Evolutionary conservation across 2,888 invertebrate species (phyloP).

Genomic region (Epirrita christyi): DNA sequence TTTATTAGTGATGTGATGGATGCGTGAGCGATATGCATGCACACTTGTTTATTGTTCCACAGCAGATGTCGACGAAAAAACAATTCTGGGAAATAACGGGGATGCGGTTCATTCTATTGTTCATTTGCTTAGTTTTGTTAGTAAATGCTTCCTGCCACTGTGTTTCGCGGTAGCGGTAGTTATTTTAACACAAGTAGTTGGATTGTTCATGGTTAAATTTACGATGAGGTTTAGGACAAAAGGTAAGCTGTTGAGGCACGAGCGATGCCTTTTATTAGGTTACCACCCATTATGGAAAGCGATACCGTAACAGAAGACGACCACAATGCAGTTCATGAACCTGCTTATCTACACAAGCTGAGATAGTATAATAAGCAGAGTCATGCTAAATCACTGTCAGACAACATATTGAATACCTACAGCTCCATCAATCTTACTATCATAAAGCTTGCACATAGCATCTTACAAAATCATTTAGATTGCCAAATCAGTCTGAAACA

Average conservation of each 20-base stretch:
- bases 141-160: constrained; percentile 73
- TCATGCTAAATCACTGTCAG: not conserved
- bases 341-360: not conserved
- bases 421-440: constrained; percentile 10
- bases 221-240: constrained; percentile 33
- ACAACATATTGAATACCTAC: not conserved
- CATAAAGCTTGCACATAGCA: constrained; percentile 1
- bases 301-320: constrained; percentile 16
- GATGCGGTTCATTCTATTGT: constrained; percentile 69
- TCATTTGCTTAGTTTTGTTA: constrained; percentile 59
- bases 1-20: constrained; percentile 68
- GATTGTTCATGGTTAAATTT: constrained; percentile 52
- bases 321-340: constrained; percentile 9
- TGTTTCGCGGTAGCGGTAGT: constrained; percentile 61
- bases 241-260: constrained; percentile 29
- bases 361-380: not conserved
- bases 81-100: constrained; percentile 73
- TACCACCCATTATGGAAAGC: constrained; percentile 10
- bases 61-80: constrained; percentile 58
- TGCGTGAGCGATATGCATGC: constrained; percentile 46
- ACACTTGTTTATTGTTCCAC: constrained; percentile 57
- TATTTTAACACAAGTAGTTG: constrained; percentile 58
- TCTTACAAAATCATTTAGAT: constrained; percentile 3
- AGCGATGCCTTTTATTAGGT: constrained; percentile 18
- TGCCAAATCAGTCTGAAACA: constrained; percentile 11